Conservation (phyloP, 2,113 vertebrate species). For the Propithecus coquereli region DNA sequence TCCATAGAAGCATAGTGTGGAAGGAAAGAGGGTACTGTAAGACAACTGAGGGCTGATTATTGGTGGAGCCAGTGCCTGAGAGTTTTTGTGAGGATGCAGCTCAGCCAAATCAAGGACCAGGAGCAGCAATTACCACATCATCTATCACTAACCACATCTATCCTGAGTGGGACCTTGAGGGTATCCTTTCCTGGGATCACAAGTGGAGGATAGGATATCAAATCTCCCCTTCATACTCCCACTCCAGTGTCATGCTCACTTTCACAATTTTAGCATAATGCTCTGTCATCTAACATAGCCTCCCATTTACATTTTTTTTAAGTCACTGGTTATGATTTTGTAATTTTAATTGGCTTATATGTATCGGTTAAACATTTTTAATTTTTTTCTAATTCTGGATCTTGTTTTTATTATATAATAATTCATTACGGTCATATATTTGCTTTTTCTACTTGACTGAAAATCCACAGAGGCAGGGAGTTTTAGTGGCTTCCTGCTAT, state of each 20-base stretch:
- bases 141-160: not conserved
- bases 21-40: not conserved
- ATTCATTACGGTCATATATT: not conserved
- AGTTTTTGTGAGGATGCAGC: not conserved
- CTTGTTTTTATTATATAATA: not conserved
- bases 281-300: not conserved
- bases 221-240: not conserved
- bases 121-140: not conserved
- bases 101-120: not conserved
- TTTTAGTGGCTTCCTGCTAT: not conserved
- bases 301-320: not conserved
- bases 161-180: not conserved
- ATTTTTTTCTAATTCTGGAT: not conserved
- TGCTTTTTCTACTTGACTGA: not conserved
- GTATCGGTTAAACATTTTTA: not conserved
- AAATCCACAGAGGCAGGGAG: not conserved
- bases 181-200: not conserved
- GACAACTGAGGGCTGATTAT: not conserved
- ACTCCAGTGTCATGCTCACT: not conserved
- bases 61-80: not conserved
- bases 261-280: not conserved
- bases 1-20: not conserved
- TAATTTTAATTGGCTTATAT: not conserved
- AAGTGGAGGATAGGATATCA: not conserved
- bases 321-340: not conserved